Conservation (phyloP, 1,140 invertebrate genomes). For the Cydia pomonella region DNA sequence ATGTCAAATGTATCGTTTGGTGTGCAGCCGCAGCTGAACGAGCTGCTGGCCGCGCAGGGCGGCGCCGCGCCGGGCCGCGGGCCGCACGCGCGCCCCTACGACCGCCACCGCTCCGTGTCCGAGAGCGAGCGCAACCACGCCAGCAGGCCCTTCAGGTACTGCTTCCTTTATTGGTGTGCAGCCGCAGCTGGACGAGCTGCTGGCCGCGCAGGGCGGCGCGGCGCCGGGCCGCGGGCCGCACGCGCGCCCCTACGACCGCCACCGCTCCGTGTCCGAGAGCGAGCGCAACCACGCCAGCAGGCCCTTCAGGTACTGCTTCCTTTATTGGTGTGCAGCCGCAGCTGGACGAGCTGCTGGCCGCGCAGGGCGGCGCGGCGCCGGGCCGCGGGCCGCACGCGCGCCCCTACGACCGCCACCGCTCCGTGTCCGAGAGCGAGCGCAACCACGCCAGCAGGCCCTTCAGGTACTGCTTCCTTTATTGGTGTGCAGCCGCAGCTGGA, state of each 20-base stretch:
- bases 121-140: constrained; percentile 57
- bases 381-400: constrained; percentile 64
- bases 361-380: too few relatives aligned
- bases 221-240: constrained; percentile 61
- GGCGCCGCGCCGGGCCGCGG: too few relatives aligned
- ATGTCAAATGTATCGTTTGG: neutral
- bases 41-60: too few relatives aligned
- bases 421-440: constrained; percentile 66
- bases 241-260: constrained; percentile 64
- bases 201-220: too few relatives aligned
- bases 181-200: too few relatives aligned
- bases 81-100: constrained; percentile 64
- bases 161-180: too few relatives aligned
- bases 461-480: constrained; percentile 55
- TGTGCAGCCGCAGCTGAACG: constrained; percentile 2
- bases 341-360: too few relatives aligned
- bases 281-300: constrained; percentile 46
- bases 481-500: too few relatives aligned
- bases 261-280: constrained; percentile 67
- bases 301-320: constrained; percentile 47
- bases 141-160: constrained; percentile 32
- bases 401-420: constrained; percentile 63
- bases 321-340: too few relatives aligned
- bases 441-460: constrained; percentile 35
- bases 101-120: constrained; percentile 64